Conservation (phyloP, 2,797 vertebrate species). For the Vespertilio murinus region DNA sequence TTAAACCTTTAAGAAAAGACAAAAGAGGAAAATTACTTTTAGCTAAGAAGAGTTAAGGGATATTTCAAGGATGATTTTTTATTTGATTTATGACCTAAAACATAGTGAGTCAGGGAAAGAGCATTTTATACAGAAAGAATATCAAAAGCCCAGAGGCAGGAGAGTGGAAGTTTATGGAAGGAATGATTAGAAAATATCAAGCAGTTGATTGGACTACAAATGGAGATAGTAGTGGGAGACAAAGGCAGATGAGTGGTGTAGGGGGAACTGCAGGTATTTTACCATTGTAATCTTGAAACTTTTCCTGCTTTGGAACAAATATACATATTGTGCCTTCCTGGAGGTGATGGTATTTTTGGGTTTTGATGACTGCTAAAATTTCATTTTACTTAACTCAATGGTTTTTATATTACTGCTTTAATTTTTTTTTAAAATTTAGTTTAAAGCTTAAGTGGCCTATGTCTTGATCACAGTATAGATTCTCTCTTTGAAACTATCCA, state of each 20-base stretch:
- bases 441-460: neutral
- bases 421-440: neutral
- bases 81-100: neutral
- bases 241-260: neutral
- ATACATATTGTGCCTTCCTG: neutral
- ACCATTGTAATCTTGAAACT: neutral
- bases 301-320: neutral
- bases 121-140: neutral
- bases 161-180: neutral
- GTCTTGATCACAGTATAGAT: neutral
- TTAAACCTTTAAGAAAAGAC: neutral
- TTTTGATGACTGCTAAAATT: neutral
- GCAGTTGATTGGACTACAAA: neutral
- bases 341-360: neutral
- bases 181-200: neutral
- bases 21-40: neutral
- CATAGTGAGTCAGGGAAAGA: neutral
- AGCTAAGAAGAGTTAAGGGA: neutral
- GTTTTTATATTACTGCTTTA: slow-evolving; percentile 37
- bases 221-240: neutral
- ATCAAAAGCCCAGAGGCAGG: neutral
- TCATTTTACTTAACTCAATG: neutral
- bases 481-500: slow-evolving; percentile 23
- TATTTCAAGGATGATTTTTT: neutral
- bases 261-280: neutral